Percentiles rank a stretch among this genome's conserved stretches.
phyloP scores from a whole-genome alignment of 2,113 vertebrate genomes.

The Callithrix jacchus region DNA sequence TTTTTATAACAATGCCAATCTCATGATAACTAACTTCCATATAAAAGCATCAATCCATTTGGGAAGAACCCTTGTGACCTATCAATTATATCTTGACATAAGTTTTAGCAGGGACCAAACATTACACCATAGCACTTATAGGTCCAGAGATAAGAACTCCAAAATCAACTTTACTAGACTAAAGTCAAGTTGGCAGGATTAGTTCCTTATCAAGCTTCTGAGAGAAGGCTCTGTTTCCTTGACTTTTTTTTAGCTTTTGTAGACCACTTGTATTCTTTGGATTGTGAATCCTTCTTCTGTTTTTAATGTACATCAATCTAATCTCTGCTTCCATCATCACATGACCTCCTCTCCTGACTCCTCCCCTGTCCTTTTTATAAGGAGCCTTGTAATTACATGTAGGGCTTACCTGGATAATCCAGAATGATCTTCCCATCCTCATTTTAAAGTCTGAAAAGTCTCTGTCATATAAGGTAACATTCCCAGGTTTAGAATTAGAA shows the following conservation, averaged over 20 bases:
- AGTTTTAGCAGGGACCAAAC: not conserved
- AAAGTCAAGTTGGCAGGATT: not conserved
- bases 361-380: not conserved
- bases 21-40: not conserved
- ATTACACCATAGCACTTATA: not conserved
- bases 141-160: not conserved
- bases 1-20: not conserved
- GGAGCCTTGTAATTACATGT: not conserved
- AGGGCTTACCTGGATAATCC: not conserved
- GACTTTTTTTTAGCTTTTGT: not conserved
- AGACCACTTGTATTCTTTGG: not conserved
- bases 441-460: not conserved
- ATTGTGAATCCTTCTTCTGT: not conserved
- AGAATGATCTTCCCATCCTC: not conserved
- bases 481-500: not conserved
- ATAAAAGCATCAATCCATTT: not conserved
- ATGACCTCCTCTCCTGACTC: not conserved
- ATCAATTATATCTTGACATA: not conserved
- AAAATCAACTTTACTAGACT: not conserved
- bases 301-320: not conserved
- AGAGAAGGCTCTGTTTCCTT: not conserved
- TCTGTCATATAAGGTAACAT: not conserved
- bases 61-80: not conserved
- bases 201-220: not conserved
- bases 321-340: not conserved